These are phyloP conservation scores for Apus apus DNA, from an alignment of 2,113 vertebrate species.

Conservation along the genomic window DNA sequence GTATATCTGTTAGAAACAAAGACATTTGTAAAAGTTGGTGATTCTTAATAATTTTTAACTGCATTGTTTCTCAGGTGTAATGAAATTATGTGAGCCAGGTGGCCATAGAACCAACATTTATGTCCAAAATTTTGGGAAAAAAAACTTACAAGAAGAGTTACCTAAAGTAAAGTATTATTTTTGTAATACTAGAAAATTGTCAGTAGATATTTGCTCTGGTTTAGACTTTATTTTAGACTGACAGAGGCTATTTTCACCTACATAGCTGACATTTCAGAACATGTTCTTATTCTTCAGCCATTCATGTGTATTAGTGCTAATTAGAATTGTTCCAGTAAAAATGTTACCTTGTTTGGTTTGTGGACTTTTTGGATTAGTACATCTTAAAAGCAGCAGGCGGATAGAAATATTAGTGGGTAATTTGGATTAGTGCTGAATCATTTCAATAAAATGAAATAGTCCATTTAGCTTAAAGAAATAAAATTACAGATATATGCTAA, in stretches of 20 bases:
- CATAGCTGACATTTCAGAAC: conserved; percentile 33
- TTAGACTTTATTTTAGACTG: neutral
- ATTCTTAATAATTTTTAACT: neutral
- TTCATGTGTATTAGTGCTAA: neutral
- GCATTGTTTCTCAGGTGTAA: neutral
- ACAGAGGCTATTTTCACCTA: neutral
- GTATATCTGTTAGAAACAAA: neutral
- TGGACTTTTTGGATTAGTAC: neutral
- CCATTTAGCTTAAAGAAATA: neutral
- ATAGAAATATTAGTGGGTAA: neutral
- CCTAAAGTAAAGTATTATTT: neutral
- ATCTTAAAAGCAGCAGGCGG: neutral
- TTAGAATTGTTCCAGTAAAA: neutral
- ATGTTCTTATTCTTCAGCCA: neutral
- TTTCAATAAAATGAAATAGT: conserved; percentile 8
- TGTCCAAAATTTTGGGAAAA: neutral
- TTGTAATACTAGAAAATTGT: neutral
- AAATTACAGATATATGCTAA: neutral
- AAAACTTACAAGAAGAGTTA: neutral
- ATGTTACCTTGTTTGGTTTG: neutral
- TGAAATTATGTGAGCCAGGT: neutral
- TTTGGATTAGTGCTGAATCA: neutral
- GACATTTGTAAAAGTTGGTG: rapidly evolving
- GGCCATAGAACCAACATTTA: neutral
- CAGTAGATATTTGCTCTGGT: neutral